These are phyloP conservation scores for Adelges cooleyi DNA, from an alignment of 1,140 invertebrate species.

Conservation along the genomic window DNA sequence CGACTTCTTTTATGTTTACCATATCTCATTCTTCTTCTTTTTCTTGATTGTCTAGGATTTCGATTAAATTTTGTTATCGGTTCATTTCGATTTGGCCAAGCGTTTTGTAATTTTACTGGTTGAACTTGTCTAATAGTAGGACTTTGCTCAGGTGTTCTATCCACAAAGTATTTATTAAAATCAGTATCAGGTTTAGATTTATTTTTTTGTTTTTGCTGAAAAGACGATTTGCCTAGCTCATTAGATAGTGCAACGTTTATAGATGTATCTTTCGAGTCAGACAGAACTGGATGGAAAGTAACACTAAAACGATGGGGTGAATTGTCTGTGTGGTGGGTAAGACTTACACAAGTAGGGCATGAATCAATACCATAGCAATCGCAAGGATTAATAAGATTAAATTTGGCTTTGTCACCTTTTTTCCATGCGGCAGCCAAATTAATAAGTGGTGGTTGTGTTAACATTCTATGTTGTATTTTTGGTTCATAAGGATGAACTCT, in stretches of 20 bases:
- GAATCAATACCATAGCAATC: slow-evolving; percentile 25
- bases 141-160: slow-evolving; percentile 12
- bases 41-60: slow-evolving; percentile 24
- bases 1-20: slow-evolving; percentile 16
- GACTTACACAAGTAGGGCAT: slow-evolving; percentile 23
- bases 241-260: slow-evolving; percentile 8
- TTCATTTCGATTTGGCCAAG: slow-evolving; percentile 26
- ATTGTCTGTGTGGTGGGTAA: slow-evolving; percentile 9
- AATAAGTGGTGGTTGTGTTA: slow-evolving; percentile 15
- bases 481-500: slow-evolving; percentile 18
- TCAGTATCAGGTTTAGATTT: not conserved
- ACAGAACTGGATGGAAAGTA: slow-evolving; percentile 18
- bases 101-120: slow-evolving; percentile 24
- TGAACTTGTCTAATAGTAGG: slow-evolving; percentile 5
- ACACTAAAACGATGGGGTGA: slow-evolving; percentile 9
- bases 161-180: slow-evolving; percentile 26
- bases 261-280: slow-evolving; percentile 7
- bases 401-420: slow-evolving; percentile 24
- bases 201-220: slow-evolving; percentile 19
- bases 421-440: slow-evolving; percentile 14
- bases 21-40: slow-evolving; percentile 10
- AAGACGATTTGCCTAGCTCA: slow-evolving; percentile 16
- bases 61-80: slow-evolving; percentile 24
- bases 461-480: slow-evolving; percentile 20
- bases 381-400: slow-evolving; percentile 25